Evolutionary conservation across 2,113 vertebrate species (phyloP).

Genomic region (Puntigrus tetrazona): DNA sequence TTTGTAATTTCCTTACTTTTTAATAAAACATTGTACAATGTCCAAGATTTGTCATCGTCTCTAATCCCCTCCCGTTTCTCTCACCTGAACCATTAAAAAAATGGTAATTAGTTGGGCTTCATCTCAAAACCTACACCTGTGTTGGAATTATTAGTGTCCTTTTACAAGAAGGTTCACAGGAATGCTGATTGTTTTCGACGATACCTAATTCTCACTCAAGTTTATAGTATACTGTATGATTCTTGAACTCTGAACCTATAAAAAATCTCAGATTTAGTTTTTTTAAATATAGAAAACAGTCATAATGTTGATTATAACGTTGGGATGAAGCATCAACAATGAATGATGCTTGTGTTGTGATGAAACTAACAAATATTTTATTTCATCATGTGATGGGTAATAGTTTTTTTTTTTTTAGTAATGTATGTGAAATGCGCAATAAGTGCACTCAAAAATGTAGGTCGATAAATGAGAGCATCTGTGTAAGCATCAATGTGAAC

Average conservation of each 20-base stretch:
- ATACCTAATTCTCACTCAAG: not conserved
- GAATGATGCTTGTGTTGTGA: too few relatives aligned
- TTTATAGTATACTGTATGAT: not conserved
- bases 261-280: not conserved
- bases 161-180: not conserved
- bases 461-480: too few relatives aligned
- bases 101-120: not conserved
- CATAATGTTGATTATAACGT: too few relatives aligned
- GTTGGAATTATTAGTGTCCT: not conserved
- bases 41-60: constrained; percentile 36
- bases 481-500: not conserved
- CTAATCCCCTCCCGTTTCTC: not conserved
- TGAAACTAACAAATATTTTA: too few relatives aligned
- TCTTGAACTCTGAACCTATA: not conserved
- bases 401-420: too few relatives aligned
- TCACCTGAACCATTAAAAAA: constrained; percentile 27
- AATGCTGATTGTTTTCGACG: not conserved
- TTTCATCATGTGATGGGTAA: too few relatives aligned
- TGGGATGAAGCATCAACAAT: too few relatives aligned
- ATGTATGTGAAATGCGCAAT: too few relatives aligned
- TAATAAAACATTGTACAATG: constrained; percentile 68
- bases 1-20: constrained; percentile 64
- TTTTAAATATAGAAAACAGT: too few relatives aligned
- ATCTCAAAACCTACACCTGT: not conserved
- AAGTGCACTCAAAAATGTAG: not conserved